Evolutionary conservation across 2,888 invertebrate species (phyloP), one percentile per base, ranked within the genome.

Genomic region (Drosophila prostipennis): DNA sequence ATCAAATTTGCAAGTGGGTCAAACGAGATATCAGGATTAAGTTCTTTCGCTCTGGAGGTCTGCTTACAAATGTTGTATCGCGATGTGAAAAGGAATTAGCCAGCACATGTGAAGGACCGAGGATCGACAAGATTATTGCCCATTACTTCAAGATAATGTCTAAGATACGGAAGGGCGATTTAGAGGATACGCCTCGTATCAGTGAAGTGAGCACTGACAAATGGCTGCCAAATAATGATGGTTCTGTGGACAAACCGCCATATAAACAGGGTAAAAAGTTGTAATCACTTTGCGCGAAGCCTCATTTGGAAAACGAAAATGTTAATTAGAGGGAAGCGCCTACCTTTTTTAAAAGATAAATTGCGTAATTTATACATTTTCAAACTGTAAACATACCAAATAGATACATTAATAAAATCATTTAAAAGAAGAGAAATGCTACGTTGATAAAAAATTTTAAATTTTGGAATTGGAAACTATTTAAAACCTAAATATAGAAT

Each of bases 1-100:
- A 67, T 2, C 67, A 77, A 11, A 55, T 90, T 0, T 37, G 23
- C 6, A 90, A 89, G 37, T 91, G 91, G 91, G 59, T 76, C 4
- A 69, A 60, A 1, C 83, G 90, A 1, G 79, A 87, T 23, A 29
- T 59, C n/a, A 43, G 79, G 10, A 71, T 87, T 1, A 51, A 77
- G n/a, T 74, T 80, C 46, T 89, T 77, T 36, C 71, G 77, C 40
- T 74, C 70, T 8, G 79, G 78, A 7, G 89, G 80, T 3, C 59
- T 86, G 13, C 59, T 87, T 1, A 79, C 80, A 1, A 79, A 74
- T 54, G 65, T 87, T 2, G 61, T 72, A 37, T 69, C 65, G 11
- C 81, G 79, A 37, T 76, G 79, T 43, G 32, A 76, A 6, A 70
- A 67, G 23, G 87, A 81, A 10, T 5, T 85, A 10, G 13, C 37